Evolutionary conservation across 1,140 invertebrate genomes (phyloP).

Genomic region (Coenobita brevimanus): DNA sequence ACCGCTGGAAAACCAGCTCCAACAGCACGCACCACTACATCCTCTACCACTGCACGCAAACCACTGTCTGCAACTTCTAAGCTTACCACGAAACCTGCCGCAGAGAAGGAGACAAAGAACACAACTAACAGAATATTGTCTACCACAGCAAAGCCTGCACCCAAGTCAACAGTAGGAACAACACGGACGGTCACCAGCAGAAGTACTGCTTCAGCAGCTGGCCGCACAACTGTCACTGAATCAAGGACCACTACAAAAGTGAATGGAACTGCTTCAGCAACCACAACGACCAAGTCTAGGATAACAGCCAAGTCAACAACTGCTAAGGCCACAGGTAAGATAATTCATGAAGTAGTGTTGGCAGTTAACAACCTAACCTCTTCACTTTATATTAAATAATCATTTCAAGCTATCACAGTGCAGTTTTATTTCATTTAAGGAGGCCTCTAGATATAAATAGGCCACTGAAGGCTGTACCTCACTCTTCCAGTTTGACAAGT

Average conservation of each 20-base stretch:
- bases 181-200: neutral
- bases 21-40: conserved; percentile 15
- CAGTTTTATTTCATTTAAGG: too few species aligned
- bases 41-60: conserved; percentile 41
- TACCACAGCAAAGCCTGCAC: conserved; percentile 8
- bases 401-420: too few species aligned
- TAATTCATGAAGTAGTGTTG: neutral
- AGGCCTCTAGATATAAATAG: too few species aligned
- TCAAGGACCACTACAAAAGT: conserved; percentile 26
- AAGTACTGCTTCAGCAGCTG: conserved; percentile 20
- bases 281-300: conserved; percentile 33
- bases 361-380: too few species aligned
- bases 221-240: neutral
- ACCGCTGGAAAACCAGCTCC: conserved; percentile 19
- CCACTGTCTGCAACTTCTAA: conserved; percentile 5
- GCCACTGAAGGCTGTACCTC: too few species aligned
- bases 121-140: conserved; percentile 55
- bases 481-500: too few species aligned
- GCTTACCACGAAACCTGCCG: conserved; percentile 18
- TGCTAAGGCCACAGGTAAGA: conserved; percentile 50
- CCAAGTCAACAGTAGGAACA: neutral
- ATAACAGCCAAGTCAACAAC: conserved; percentile 34
- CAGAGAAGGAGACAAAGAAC: conserved; percentile 56
- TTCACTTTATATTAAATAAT: too few species aligned
- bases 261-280: conserved; percentile 31